Percentiles rank a stretch among this genome's conserved stretches.
These are phyloP conservation scores for Diadromus collaris DNA, from an alignment of 2,888 invertebrate species.

Conservation along the genomic window DNA sequence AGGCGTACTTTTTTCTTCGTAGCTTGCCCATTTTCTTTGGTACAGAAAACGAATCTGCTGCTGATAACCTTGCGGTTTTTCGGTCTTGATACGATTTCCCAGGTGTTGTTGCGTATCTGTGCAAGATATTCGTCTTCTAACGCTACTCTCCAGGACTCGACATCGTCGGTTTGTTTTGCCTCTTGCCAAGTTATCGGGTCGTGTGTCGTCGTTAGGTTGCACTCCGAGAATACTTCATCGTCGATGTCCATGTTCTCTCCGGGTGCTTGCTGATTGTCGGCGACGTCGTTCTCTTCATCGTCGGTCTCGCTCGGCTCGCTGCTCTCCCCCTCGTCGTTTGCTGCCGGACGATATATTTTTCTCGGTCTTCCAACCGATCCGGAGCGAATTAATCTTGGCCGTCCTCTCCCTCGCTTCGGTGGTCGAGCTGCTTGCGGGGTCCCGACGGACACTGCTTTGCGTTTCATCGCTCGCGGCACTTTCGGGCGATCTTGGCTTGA, in stretches of 20 bases:
- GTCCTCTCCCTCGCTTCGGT: conserved; percentile 36
- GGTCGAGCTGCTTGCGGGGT: background rate
- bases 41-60: conserved; percentile 49
- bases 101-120: conserved; percentile 48
- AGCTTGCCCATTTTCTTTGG: conserved; percentile 20
- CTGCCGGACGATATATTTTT: conserved; percentile 35
- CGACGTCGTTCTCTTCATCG: background rate
- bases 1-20: conserved; percentile 46
- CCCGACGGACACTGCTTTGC: background rate
- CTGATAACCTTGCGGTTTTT: conserved; percentile 44
- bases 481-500: background rate
- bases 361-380: conserved; percentile 43
- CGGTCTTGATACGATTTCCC: conserved; percentile 53
- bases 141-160: conserved; percentile 39
- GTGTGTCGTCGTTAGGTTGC: conserved; percentile 28
- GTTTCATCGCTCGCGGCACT: background rate
- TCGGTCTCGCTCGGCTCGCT: too few relatives aligned
- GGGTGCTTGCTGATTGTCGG: background rate
- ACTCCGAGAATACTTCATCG: conserved; percentile 10
- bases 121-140: conserved; percentile 46
- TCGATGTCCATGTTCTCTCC: conserved; percentile 6
- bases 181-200: conserved; percentile 44
- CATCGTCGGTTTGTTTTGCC: conserved; percentile 29
- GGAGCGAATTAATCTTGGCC: conserved; percentile 40
- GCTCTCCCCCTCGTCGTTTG: background rate